Evolutionary conservation across 2,113 vertebrate genomes (phyloP).

Genomic region (Mellivora capensis): DNA sequence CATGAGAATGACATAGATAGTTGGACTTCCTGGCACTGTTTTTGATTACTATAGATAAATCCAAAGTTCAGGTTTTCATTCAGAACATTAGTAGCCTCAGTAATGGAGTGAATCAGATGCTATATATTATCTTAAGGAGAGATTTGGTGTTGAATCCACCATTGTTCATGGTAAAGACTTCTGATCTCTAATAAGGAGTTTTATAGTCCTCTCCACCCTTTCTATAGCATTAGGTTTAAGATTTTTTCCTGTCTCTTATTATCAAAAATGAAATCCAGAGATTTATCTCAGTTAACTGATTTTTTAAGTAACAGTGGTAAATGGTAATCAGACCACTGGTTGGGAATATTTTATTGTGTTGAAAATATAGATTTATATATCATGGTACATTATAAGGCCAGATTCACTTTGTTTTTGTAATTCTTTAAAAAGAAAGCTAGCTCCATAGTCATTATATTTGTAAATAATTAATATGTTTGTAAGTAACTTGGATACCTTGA

Average conservation of each 20-base stretch:
- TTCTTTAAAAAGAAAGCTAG: conserved; percentile 26
- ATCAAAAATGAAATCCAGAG: background rate
- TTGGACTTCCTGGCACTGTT: background rate
- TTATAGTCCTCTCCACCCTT: background rate
- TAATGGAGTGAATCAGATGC: background rate
- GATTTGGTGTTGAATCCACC: background rate
- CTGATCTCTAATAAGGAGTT: conserved; percentile 6
- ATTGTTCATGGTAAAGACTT: background rate
- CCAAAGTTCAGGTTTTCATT: background rate
- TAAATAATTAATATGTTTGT: conserved; percentile 4
- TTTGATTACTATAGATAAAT: background rate
- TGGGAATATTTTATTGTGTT: conserved; percentile 26
- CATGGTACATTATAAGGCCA: background rate
- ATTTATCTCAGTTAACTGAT: background rate
- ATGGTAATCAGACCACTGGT: background rate
- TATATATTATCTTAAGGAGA: background rate
- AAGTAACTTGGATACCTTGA: background rate
- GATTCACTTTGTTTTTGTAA: conserved; percentile 6
- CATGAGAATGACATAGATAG: background rate
- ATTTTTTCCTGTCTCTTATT: background rate
- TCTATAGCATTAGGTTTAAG: background rate
- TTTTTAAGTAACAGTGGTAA: background rate
- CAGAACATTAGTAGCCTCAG: background rate
- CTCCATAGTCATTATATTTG: conserved; percentile 7
- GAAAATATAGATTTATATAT: background rate